Percentiles rank a stretch among this genome's conserved stretches.
These are phyloP conservation scores for Paracentrotus lividus DNA, from an alignment of 53 echinoderm and acorn worm species.

Conservation along the genomic window DNA sequence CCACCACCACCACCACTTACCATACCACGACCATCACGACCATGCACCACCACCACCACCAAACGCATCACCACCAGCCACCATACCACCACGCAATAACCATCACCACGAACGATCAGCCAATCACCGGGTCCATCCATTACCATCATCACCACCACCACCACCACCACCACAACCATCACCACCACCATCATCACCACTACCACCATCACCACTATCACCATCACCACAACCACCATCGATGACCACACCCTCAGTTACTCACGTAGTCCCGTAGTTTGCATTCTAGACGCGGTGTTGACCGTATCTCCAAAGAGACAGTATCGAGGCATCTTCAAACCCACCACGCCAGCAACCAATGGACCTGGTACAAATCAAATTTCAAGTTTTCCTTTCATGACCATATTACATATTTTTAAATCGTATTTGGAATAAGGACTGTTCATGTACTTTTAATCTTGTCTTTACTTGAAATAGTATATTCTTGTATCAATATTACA, in stretches of 20 bases:
- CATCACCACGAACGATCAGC: not conserved
- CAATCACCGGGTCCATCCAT: no score
- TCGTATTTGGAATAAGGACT: no score
- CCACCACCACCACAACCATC: not conserved
- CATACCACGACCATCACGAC: not conserved
- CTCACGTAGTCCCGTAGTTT: slow-evolving; percentile 62
- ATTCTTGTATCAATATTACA: no score
- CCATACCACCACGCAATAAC: not conserved
- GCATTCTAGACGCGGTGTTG: slow-evolving; percentile 50
- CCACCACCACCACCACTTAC: not conserved
- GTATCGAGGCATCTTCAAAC: slow-evolving; percentile 82
- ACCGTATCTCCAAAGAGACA: slow-evolving; percentile 80
- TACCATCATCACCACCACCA: not conserved
- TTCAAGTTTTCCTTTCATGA: no score
- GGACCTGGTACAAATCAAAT: slow-evolving; percentile 53
- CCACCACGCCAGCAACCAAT: slow-evolving; percentile 81
- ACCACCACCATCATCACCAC: not conserved
- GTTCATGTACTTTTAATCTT: no score
- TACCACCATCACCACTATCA: not conserved
- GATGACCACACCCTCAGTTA: not conserved
- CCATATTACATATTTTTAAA: no score
- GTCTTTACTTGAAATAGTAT: no score
- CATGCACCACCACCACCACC: not conserved
- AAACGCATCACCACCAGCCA: not conserved
- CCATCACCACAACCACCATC: not conserved